Evolutionary conservation across 2,888 invertebrate genomes (phyloP).

Genomic region (Epinotia bilunana): DNA sequence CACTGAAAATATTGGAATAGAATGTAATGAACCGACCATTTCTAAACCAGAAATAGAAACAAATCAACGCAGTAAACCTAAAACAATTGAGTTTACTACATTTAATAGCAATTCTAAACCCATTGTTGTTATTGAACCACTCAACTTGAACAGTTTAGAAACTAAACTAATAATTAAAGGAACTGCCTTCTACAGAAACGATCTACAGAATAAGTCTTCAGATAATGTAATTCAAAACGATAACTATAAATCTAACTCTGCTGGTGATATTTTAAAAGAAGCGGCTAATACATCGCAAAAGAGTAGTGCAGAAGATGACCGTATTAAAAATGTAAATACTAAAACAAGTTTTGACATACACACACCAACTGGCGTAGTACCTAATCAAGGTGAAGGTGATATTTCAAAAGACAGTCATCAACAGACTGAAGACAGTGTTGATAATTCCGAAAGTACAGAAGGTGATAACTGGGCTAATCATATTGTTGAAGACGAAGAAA

Average conservation of each 20-base stretch:
- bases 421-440: background rate
- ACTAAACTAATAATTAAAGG: slow-evolving; percentile 1
- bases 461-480: background rate
- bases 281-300: background rate
- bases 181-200: background rate
- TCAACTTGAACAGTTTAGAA: slow-evolving; percentile 25
- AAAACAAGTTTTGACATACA: background rate
- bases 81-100: no score
- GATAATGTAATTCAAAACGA: background rate
- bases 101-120: no score
- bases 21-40: background rate
- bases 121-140: slow-evolving; percentile 4
- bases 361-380: background rate
- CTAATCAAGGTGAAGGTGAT: background rate
- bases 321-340: background rate
- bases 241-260: background rate
- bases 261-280: background rate
- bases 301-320: background rate
- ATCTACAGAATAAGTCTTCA: background rate
- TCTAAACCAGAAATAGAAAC: no score
- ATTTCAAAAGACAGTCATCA: background rate
- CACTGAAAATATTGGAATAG: background rate
- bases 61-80: no score
- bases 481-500: background rate
- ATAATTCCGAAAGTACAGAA: slow-evolving; percentile 2